Percentiles rank a stretch among this genome's conserved stretches.
Conservation (phyloP, 1,140 invertebrate species). For the Brachionus rotundiformis region DNA sequence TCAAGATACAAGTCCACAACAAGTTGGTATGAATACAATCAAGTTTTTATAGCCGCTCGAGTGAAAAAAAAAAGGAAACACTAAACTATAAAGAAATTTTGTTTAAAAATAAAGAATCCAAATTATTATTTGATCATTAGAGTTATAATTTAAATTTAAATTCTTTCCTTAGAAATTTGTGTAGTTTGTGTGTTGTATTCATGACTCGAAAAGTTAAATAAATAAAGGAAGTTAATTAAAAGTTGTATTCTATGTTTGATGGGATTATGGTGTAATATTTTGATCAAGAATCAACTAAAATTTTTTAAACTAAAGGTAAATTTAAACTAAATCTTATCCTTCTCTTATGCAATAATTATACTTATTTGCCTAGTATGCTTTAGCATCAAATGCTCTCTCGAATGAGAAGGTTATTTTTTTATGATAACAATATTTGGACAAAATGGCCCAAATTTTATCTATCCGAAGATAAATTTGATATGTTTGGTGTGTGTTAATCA, state of each 20-base stretch:
- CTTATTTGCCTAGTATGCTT: background rate
- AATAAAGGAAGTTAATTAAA: slow-evolving; percentile 30
- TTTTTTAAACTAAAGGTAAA: slow-evolving; percentile 6
- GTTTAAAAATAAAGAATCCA: slow-evolving; percentile 11
- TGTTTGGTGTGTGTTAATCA: background rate
- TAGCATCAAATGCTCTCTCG: background rate
- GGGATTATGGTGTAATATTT: slow-evolving; percentile 1
- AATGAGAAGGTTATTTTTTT: slow-evolving; percentile 8
- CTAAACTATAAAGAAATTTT: background rate
- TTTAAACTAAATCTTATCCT: slow-evolving; percentile 1
- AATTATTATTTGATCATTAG: slow-evolving; percentile 27
- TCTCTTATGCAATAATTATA: background rate
- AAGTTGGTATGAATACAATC: background rate
- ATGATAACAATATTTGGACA: slow-evolving; percentile 1
- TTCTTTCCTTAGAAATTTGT: background rate
- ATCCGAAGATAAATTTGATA: no score
- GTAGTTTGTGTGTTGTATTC: slow-evolving; percentile 26
- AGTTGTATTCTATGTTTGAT: background rate
- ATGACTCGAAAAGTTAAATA: slow-evolving; percentile 13
- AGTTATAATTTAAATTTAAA: slow-evolving; percentile 21
- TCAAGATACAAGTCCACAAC: background rate
- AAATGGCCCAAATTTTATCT: no score
- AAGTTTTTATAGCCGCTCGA: slow-evolving; percentile 2
- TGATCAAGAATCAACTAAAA: slow-evolving; percentile 26
- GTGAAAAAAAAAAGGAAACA: background rate